These are phyloP conservation scores for Anableps anableps DNA, from an alignment of 2,797 vertebrate species.

Conservation along the genomic window DNA sequence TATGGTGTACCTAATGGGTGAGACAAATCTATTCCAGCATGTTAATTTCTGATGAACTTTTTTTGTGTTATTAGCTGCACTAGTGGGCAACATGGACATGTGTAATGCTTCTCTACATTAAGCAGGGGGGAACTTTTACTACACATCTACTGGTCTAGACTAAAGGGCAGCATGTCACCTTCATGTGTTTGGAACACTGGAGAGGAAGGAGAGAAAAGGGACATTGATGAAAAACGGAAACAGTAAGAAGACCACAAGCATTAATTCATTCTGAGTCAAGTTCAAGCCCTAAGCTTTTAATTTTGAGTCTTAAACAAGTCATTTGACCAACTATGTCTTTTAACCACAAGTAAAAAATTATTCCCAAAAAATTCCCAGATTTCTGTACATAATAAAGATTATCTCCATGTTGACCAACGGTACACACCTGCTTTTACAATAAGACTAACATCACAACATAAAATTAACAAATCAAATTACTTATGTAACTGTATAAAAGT, in stretches of 20 bases:
- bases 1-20: slow-evolving; percentile 26
- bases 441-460: too few relatives aligned
- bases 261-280: background rate
- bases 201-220: slow-evolving; percentile 59
- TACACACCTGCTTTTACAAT: too few relatives aligned
- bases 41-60: slow-evolving; percentile 27
- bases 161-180: slow-evolving; percentile 73
- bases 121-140: slow-evolving; percentile 39
- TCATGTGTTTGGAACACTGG: slow-evolving; percentile 62
- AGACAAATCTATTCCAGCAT: slow-evolving; percentile 53
- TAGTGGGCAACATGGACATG: slow-evolving; percentile 45
- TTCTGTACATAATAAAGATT: too few relatives aligned
- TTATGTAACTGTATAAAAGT: too few relatives aligned
- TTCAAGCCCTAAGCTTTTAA: too few relatives aligned
- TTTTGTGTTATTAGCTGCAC: slow-evolving; percentile 47
- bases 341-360: background rate
- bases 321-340: background rate
- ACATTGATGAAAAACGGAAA: slow-evolving; percentile 41
- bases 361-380: too few relatives aligned
- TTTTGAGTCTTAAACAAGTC: background rate
- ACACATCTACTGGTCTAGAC: slow-evolving; percentile 62
- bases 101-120: slow-evolving; percentile 30
- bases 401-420: too few relatives aligned
- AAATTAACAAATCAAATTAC: too few relatives aligned
- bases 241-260: slow-evolving; percentile 4